Evolutionary conservation across 2,113 vertebrate genomes (phyloP).

Genomic region (Struthio camelus): DNA sequence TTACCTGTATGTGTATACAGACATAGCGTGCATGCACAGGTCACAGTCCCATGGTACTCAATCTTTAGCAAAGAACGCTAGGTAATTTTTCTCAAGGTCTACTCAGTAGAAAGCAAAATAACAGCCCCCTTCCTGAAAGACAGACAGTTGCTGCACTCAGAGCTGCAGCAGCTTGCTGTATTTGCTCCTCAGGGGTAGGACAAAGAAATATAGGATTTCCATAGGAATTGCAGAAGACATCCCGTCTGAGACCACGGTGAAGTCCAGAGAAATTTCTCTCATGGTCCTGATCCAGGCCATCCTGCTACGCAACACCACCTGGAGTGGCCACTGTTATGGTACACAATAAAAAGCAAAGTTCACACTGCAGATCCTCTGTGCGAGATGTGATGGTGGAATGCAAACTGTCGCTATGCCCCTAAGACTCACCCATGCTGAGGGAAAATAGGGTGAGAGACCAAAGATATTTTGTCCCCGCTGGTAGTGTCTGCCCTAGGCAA

Average conservation of each 20-base stretch:
- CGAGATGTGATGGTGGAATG: neutral
- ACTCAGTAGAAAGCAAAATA: neutral
- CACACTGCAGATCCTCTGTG: neutral
- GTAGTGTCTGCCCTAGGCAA: conserved; percentile 6
- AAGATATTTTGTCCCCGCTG: neutral
- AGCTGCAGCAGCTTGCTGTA: neutral
- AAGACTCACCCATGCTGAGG: neutral
- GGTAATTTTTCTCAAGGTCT: neutral
- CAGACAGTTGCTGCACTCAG: neutral
- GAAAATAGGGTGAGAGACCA: neutral
- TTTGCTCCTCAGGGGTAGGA: neutral
- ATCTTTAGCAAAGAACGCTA: neutral
- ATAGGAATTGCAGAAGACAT: neutral
- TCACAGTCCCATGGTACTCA: neutral
- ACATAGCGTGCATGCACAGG: neutral
- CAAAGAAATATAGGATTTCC: neutral
- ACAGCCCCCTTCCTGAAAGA: neutral
- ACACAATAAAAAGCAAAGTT: neutral
- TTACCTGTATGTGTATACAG: neutral
- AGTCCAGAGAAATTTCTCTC: neutral
- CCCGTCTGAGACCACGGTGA: accelerated
- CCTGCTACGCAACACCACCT: neutral
- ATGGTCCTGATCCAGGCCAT: neutral
- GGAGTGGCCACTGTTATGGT: neutral
- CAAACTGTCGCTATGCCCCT: neutral